phyloP scores from a whole-genome alignment of 2,888 invertebrate genomes.

The Meliscaeva auricollis region DNA sequence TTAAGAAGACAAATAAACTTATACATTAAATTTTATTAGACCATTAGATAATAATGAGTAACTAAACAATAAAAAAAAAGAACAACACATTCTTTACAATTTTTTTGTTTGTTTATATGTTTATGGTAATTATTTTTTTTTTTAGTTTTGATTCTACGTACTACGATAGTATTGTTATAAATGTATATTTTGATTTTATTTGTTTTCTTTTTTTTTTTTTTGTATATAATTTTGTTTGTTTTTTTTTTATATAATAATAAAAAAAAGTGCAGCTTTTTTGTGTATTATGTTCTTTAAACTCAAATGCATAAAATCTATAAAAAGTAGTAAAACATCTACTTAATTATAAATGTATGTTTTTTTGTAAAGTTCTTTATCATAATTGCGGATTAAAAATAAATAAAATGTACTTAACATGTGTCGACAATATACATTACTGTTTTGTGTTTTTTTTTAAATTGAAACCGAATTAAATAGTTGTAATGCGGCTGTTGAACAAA shows the following conservation, averaged over 20 bases:
- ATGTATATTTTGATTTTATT: conserved; percentile 29
- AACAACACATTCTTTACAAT: conserved; percentile 13
- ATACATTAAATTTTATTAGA: background rate
- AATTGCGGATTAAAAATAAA: conserved; percentile 34
- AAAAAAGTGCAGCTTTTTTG: conserved; percentile 15
- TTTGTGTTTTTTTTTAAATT: background rate
- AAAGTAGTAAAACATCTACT: conserved; percentile 7
- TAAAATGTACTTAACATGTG: conserved; percentile 55
- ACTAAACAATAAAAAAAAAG: conserved; percentile 8
- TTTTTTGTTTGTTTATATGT: conserved; percentile 21
- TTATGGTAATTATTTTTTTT: background rate
- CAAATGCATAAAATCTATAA: background rate
- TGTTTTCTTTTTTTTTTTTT: conserved; percentile 1
- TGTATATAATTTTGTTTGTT: conserved; percentile 25
- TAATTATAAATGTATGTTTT: conserved; percentile 18
- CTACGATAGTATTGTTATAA: conserved; percentile 26
- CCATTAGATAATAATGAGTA: conserved; percentile 15
- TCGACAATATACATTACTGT: conserved; percentile 6
- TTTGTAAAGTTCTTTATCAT: conserved; percentile 47
- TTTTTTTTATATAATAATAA: background rate
- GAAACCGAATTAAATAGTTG: too few species aligned
- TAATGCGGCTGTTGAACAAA: too few species aligned
- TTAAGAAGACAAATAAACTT: conserved; percentile 45
- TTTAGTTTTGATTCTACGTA: conserved; percentile 21
- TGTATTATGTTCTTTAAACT: conserved; percentile 4